phyloP scores from a whole-genome alignment of 2,113 vertebrate species.

The Zosterops lateralis region DNA sequence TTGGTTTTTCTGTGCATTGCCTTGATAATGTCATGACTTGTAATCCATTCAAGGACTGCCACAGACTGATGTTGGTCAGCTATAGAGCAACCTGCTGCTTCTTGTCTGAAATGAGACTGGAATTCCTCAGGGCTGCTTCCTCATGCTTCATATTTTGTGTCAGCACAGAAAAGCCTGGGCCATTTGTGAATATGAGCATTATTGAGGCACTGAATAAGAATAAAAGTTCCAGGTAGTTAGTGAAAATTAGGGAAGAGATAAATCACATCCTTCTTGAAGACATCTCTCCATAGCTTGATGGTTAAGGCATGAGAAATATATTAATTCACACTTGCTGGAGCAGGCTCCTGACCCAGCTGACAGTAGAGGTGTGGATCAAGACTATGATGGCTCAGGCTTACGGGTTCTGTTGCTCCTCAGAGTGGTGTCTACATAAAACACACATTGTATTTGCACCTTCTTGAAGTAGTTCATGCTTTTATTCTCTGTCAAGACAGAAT shows the following conservation, averaged over 20 bases:
- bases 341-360: not conserved
- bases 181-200: not conserved
- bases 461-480: not conserved
- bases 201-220: not conserved
- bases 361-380: not conserved
- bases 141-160: not conserved
- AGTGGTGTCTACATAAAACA: not conserved
- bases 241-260: not conserved
- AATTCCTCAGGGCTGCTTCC: not conserved
- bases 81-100: not conserved
- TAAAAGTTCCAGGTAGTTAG: not conserved
- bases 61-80: not conserved
- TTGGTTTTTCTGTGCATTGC: not conserved
- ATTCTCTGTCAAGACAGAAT: not conserved
- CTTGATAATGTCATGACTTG: not conserved
- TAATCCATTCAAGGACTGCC: not conserved
- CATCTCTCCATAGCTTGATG: not conserved
- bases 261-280: not conserved
- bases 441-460: not conserved
- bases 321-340: not conserved
- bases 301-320: not conserved
- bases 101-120: not conserved
- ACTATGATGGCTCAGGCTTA: not conserved
- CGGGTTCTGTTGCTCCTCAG: not conserved
- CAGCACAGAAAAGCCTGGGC: not conserved